Evolutionary conservation across 2,888 invertebrate species (phyloP).

Genomic region (Cataglyphis rosenhaueri): DNA sequence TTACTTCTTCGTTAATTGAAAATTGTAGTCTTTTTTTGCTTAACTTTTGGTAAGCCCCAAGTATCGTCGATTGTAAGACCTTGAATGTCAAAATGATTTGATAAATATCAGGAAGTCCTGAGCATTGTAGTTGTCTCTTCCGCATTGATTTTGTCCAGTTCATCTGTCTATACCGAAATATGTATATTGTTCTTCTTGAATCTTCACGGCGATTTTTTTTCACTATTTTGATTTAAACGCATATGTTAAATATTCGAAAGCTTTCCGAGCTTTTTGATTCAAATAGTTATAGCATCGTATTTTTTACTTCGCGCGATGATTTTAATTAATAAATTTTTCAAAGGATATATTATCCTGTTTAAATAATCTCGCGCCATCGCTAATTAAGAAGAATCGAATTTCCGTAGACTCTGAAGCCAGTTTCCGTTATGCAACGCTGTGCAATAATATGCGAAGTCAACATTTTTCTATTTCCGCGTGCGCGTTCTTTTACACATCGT

Average conservation of each 20-base stretch:
- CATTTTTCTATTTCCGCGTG: slow-evolving; percentile 24
- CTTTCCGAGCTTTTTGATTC: not conserved
- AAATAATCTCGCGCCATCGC: not conserved
- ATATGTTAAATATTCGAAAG: not conserved
- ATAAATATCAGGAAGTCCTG: not conserved
- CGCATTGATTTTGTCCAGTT: not conserved
- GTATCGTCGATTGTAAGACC: not conserved
- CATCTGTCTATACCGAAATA: not conserved
- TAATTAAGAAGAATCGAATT: slow-evolving; percentile 29
- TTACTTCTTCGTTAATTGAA: not conserved
- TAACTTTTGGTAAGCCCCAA: not conserved
- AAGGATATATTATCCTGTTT: not conserved
- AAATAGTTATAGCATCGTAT: not conserved
- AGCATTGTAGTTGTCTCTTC: not conserved
- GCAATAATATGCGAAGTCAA: not conserved
- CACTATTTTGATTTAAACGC: not conserved
- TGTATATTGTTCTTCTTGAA: not conserved
- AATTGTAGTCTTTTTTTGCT: not conserved
- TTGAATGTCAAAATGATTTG: not conserved
- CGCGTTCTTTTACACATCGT: not conserved
- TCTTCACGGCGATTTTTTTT: not conserved
- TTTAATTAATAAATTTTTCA: slow-evolving; percentile 10
- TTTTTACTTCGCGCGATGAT: slow-evolving; percentile 1
- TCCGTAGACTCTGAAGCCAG: slow-evolving; percentile 23
- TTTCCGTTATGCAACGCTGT: slow-evolving; percentile 23